phyloP scores from a whole-genome alignment of 2,113 vertebrate genomes.

The Microcebus tavaratra region DNA sequence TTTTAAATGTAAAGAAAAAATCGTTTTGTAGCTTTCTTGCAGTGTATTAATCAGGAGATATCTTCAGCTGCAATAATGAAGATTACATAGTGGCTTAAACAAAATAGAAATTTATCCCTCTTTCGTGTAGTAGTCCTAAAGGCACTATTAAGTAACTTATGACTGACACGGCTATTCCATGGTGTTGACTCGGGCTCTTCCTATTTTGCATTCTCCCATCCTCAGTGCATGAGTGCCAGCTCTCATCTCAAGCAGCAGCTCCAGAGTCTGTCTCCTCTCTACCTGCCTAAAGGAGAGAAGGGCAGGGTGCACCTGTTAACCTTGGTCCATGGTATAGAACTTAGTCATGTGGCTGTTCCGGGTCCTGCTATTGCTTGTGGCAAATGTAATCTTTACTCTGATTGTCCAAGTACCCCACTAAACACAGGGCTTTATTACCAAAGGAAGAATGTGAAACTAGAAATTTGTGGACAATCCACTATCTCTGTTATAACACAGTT shows the following conservation, averaged over 20 bases:
- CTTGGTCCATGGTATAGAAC: not conserved
- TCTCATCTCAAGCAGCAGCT: not conserved
- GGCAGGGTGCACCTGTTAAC: accelerated
- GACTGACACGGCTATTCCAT: not conserved
- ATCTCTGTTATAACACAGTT: not conserved
- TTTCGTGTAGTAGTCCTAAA: not conserved
- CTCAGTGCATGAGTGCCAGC: not conserved
- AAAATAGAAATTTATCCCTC: not conserved
- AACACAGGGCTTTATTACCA: not conserved
- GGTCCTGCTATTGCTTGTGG: not conserved
- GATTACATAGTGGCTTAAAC: not conserved
- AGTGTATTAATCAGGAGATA: not conserved
- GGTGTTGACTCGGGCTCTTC: not conserved
- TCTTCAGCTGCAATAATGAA: not conserved
- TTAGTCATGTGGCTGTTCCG: not conserved
- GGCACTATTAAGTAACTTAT: not conserved
- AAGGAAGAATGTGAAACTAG: not conserved
- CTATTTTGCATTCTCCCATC: not conserved
- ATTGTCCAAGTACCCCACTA: not conserved
- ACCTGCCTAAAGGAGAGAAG: not conserved
- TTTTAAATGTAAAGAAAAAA: not conserved
- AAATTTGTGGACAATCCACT: not conserved
- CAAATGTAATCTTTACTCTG: not conserved
- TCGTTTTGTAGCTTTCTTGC: not conserved
- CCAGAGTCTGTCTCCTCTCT: not conserved